These are phyloP conservation scores for Sinotaia quadrata DNA, from an alignment of 2,888 invertebrate genomes.

Conservation along the genomic window DNA sequence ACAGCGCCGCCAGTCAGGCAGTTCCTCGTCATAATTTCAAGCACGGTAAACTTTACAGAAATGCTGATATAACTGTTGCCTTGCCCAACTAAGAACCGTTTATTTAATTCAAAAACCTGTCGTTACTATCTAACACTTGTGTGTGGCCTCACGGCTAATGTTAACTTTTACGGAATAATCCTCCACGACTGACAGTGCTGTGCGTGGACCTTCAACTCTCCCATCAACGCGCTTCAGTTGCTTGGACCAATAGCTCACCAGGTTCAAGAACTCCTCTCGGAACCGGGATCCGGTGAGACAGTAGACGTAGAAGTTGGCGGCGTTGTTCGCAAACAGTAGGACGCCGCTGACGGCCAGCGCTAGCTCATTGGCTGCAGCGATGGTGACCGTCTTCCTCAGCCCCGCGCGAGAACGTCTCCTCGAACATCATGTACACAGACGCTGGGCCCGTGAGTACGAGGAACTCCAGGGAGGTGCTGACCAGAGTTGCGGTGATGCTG, in stretches of 20 bases:
- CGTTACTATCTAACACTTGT: too few species aligned
- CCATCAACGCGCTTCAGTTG: too few species aligned
- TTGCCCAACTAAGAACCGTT: too few species aligned
- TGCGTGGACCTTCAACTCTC: too few species aligned
- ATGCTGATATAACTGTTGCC: too few species aligned
- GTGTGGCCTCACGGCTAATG: too few species aligned
- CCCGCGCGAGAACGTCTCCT: not conserved
- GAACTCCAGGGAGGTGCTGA: constrained; percentile 19
- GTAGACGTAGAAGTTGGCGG: constrained; percentile 22
- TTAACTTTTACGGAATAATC: too few species aligned
- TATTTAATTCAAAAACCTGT: too few species aligned
- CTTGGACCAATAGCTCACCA: not conserved
- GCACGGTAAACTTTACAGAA: too few species aligned
- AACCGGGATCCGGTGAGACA: constrained; percentile 2
- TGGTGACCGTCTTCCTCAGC: not conserved
- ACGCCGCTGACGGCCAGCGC: not conserved
- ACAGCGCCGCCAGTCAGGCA: too few species aligned
- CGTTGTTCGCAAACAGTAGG: constrained; percentile 7
- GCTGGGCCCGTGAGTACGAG: constrained; percentile 5
- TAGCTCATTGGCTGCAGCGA: not conserved
- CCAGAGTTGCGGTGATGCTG: constrained; percentile 12
- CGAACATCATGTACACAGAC: not conserved
- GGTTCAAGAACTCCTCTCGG: constrained; percentile 1
- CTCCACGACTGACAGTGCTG: too few species aligned
- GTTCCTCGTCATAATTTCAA: too few species aligned